Percentiles rank a stretch among this genome's conserved stretches.
Evolutionary conservation across 2,113 vertebrate species (phyloP).

Genomic region (Riparia riparia): DNA sequence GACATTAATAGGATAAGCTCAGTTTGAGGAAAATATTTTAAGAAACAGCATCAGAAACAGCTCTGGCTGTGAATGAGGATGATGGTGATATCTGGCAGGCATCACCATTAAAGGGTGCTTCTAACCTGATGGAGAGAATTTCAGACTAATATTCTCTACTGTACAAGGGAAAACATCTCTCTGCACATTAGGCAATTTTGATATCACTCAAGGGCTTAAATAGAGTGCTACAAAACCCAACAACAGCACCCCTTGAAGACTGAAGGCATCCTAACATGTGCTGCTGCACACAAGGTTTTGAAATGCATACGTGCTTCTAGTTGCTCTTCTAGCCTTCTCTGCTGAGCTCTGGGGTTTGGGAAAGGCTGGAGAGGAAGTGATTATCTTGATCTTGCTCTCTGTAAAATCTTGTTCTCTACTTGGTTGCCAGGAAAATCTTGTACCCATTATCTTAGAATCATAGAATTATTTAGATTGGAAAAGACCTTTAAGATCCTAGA

Average conservation of each 20-base stretch:
- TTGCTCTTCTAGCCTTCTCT: not conserved
- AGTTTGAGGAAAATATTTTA: not conserved
- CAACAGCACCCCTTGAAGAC: not conserved
- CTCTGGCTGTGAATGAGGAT: not conserved
- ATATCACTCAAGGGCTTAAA: not conserved
- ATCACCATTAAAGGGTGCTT: not conserved
- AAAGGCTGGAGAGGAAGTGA: not conserved
- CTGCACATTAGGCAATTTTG: not conserved
- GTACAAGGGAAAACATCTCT: not conserved
- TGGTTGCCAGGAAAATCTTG: not conserved
- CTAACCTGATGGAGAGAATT: not conserved
- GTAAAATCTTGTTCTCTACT: not conserved
- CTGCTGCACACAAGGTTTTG: not conserved
- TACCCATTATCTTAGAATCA: not conserved
- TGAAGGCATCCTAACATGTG: not conserved
- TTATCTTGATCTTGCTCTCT: not conserved
- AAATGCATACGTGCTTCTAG: not conserved
- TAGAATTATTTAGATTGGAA: not conserved
- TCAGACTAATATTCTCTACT: not conserved
- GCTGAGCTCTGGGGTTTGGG: not conserved
- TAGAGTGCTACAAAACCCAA: not conserved
- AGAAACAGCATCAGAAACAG: not conserved
- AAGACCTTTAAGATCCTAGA: not conserved
- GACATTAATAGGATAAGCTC: not conserved
- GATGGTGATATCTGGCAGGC: not conserved